These are phyloP conservation scores for Rhimphoctona megacephalus DNA, from an alignment of 2,888 invertebrate species.

Conservation along the genomic window DNA sequence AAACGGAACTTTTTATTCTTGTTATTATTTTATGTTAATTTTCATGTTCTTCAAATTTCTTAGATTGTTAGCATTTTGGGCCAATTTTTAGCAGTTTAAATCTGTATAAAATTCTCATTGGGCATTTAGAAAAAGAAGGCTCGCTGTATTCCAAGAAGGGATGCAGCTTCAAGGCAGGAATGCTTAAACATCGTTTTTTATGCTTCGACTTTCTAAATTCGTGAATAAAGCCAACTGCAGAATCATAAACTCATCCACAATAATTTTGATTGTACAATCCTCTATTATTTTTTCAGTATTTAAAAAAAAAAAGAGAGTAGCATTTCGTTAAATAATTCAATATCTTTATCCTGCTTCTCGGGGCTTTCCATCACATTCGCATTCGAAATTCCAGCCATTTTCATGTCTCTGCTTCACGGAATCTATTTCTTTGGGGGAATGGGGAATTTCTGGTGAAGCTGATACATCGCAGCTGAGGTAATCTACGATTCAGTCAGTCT, in stretches of 20 bases:
- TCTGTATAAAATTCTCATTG: neutral
- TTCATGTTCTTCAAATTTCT: neutral
- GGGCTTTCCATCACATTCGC: slow-evolving; percentile 12
- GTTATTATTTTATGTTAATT: neutral
- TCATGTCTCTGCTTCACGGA: slow-evolving; percentile 18
- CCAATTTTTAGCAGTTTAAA: neutral
- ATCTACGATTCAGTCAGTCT: slow-evolving; percentile 52
- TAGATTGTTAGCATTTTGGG: neutral
- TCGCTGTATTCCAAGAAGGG: neutral
- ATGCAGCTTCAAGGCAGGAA: neutral
- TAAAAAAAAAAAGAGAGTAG: neutral
- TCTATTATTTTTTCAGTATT: neutral
- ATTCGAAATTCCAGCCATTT: slow-evolving; percentile 36
- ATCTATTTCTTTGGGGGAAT: slow-evolving; percentile 20
- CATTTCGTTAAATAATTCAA: slow-evolving; percentile 1
- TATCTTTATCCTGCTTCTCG: neutral
- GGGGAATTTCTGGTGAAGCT: slow-evolving; percentile 28
- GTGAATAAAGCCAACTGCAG: neutral
- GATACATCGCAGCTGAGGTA: slow-evolving; percentile 47
- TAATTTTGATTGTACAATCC: neutral
- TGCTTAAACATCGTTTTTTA: neutral
- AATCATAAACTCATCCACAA: neutral
- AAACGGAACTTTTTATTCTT: neutral
- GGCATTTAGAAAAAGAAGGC: neutral
- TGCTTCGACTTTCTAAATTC: neutral